Percentiles rank a stretch among this genome's conserved stretches.
Evolutionary conservation across 2,113 vertebrate species (phyloP).

Genomic region (Rhipidura dahli): DNA sequence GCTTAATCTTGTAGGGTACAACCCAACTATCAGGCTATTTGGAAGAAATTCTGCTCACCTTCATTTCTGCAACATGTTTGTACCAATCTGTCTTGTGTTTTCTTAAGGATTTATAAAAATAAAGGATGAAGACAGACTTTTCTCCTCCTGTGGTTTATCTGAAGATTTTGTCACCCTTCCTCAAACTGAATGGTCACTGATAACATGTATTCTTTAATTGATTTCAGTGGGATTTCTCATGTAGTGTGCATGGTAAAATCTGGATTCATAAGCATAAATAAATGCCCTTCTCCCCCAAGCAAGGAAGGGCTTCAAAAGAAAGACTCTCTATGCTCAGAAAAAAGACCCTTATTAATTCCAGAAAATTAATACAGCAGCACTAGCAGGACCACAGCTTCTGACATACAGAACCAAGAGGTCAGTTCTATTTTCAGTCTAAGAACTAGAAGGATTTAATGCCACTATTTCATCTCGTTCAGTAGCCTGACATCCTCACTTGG

Average conservation of each 20-base stretch:
- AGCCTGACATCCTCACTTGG: not conserved
- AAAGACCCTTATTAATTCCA: not conserved
- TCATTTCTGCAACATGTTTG: conserved; percentile 5
- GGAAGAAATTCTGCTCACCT: not conserved
- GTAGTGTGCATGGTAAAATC: not conserved
- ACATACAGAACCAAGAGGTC: not conserved
- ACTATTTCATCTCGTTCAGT: not conserved
- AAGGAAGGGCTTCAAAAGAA: conserved; percentile 5
- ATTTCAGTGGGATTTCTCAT: conserved; percentile 38
- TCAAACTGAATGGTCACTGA: not conserved
- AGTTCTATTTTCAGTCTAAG: not conserved
- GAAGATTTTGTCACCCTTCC: not conserved
- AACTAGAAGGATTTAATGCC: not conserved
- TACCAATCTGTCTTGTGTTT: not conserved
- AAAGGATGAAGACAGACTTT: not conserved
- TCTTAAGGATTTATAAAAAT: not conserved
- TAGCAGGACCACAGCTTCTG: not conserved
- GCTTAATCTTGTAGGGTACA: not conserved
- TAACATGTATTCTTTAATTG: not conserved
- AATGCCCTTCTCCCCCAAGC: not conserved
- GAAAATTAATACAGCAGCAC: not conserved
- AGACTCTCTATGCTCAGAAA: not conserved
- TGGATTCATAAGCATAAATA: conserved; percentile 24
- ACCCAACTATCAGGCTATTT: not conserved
- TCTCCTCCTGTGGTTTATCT: not conserved